These are phyloP conservation scores for Ladona fulva DNA, from an alignment of 1,140 invertebrate species.

Conservation along the genomic window DNA sequence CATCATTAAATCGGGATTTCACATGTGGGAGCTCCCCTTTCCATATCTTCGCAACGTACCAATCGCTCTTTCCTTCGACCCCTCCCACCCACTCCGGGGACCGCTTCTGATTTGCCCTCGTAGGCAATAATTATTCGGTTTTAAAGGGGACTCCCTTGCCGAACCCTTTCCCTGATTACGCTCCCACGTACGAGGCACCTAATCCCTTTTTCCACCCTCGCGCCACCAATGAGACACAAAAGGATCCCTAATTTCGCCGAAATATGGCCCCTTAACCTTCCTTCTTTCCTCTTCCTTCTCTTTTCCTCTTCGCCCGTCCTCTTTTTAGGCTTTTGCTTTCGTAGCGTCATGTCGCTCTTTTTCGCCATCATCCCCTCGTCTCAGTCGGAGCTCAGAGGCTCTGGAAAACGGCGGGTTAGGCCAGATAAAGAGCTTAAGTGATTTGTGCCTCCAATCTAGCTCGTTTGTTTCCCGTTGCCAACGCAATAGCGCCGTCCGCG, in stretches of 20 bases:
- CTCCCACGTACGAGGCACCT: not conserved
- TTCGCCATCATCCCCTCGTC: not conserved
- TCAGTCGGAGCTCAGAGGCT: not conserved
- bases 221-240: not conserved
- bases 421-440: not conserved
- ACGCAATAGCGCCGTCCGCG: no score
- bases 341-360: no score
- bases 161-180: no score
- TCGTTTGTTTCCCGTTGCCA: no score
- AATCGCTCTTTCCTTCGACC: not conserved
- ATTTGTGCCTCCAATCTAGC: not conserved
- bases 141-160: not conserved
- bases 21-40: not conserved
- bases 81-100: no score
- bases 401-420: not conserved
- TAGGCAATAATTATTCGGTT: not conserved
- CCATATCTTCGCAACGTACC: not conserved
- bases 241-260: not conserved
- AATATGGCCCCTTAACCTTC: not conserved
- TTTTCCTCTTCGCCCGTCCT: not conserved
- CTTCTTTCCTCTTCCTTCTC: not conserved
- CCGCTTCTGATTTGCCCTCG: not conserved
- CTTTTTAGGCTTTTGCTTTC: not conserved
- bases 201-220: not conserved
- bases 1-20: constrained; percentile 4